These are phyloP conservation scores for Gymnothorax reevesii DNA, from an alignment of 2,797 vertebrate genomes.

Conservation along the genomic window DNA sequence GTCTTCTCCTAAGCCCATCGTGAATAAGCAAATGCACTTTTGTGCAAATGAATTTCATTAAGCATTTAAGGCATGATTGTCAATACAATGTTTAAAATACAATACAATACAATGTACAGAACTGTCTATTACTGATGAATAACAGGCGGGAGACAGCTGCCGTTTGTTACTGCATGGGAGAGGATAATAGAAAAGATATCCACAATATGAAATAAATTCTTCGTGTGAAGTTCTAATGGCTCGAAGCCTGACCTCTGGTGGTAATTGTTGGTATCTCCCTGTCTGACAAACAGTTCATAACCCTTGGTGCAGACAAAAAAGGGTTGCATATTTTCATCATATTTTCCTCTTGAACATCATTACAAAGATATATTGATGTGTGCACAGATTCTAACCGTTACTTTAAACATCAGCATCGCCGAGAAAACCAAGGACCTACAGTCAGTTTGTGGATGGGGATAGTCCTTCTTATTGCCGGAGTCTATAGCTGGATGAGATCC, in stretches of 20 bases:
- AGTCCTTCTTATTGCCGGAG: too few relatives aligned
- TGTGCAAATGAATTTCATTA: not conserved
- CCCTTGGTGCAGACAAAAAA: too few relatives aligned
- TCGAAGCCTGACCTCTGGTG: not conserved
- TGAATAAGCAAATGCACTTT: conserved; percentile 14
- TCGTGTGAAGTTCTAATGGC: not conserved
- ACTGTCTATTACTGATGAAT: not conserved
- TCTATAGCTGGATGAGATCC: too few relatives aligned
- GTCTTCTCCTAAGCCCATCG: not conserved
- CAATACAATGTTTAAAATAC: not conserved
- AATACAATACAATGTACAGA: too few relatives aligned
- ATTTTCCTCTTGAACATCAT: too few relatives aligned
- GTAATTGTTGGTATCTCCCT: not conserved
- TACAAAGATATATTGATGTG: too few relatives aligned
- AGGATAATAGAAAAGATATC: not conserved
- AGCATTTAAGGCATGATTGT: not conserved
- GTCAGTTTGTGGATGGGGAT: too few relatives aligned
- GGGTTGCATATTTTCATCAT: too few relatives aligned
- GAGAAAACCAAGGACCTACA: too few relatives aligned
- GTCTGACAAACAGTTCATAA: not conserved
- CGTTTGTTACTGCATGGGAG: not conserved
- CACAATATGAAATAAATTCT: not conserved
- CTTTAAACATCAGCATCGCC: too few relatives aligned
- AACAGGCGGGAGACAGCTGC: not conserved
- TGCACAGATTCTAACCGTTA: too few relatives aligned